Evolutionary conservation across 2,113 vertebrate species (phyloP).

Genomic region (Sitta europaea): DNA sequence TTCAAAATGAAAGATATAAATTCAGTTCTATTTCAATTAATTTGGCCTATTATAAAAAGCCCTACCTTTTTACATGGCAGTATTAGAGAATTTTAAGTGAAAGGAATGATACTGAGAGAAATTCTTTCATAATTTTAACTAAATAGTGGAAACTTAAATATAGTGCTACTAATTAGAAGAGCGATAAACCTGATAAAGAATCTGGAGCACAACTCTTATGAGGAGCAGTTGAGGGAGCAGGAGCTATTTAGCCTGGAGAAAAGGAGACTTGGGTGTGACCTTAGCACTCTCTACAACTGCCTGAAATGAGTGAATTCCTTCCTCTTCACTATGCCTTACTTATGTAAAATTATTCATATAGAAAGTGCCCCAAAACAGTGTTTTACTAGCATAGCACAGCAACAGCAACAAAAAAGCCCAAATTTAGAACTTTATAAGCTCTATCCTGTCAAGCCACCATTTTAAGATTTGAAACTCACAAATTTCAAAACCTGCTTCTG

Average conservation of each 20-base stretch:
- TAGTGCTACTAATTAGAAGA: not conserved
- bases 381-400: not conserved
- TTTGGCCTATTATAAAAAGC: not conserved
- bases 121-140: not conserved
- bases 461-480: not conserved
- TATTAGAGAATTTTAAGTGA: not conserved
- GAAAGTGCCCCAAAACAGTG: not conserved
- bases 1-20: not conserved
- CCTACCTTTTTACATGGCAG: not conserved
- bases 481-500: not conserved
- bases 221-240: rapidly evolving
- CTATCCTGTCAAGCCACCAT: not conserved
- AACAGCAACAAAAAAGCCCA: not conserved
- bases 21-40: not conserved
- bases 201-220: not conserved
- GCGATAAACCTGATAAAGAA: rapidly evolving
- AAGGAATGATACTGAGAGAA: not conserved
- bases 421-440: not conserved
- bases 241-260: not conserved
- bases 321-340: rapidly evolving
- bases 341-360: not conserved
- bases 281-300: rapidly evolving
- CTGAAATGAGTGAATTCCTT: not conserved
- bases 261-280: not conserved
- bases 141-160: not conserved